Base-by-base conservation (phyloP, 2,113 vertebrate genomes). In the Myotis brandtii region DNA sequence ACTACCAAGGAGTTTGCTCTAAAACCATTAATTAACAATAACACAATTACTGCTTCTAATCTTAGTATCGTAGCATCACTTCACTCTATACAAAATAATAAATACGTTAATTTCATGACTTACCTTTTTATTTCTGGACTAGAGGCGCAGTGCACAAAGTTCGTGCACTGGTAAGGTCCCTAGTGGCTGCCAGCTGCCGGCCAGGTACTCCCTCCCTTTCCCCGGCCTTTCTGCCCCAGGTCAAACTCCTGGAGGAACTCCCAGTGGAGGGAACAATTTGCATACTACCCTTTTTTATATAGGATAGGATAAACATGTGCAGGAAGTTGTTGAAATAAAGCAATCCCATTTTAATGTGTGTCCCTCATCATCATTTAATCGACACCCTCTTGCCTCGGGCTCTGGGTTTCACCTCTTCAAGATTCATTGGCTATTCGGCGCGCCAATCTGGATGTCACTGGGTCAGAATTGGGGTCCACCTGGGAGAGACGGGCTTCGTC, bases 371-470 rank as follows among this genome's bases (percentile, higher is more conserved):
- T n/a, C 40, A 54, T 72, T 91, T 73, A 83, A 76, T 86, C 88
- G 66, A 77, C n/a, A 69, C 5, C 5, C 10, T 32, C 48, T 89
- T 81, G 37, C n/a, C 16, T 73, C 88, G 59, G 48, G 4, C n/a
- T 93, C 73, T 11, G 46, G 84, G 46, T 64, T 91, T 93, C 25
- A 21, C 88, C 46, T 75, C 59, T 84, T 94, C 16, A 88, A 48
- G 85, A 54, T 86, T 81, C 21, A 40, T n/a, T 96, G 46, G 16
- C 40, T 76, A 4, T 32, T 89, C 46, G 62, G 43, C 50, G 32
- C 43, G 59, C 23, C 23, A 32, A 46, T 52, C 14, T 59, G 46
- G 23, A 17, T 91, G 20, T 59, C 62, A 23, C 7, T 32, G 75
- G 50, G n/a, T 54, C 48, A 50, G 72, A 72, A n/a, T 90, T 91